These are phyloP conservation scores for Callinectes sapidus DNA, from an alignment of 2,888 invertebrate genomes.

Conservation along the genomic window DNA sequence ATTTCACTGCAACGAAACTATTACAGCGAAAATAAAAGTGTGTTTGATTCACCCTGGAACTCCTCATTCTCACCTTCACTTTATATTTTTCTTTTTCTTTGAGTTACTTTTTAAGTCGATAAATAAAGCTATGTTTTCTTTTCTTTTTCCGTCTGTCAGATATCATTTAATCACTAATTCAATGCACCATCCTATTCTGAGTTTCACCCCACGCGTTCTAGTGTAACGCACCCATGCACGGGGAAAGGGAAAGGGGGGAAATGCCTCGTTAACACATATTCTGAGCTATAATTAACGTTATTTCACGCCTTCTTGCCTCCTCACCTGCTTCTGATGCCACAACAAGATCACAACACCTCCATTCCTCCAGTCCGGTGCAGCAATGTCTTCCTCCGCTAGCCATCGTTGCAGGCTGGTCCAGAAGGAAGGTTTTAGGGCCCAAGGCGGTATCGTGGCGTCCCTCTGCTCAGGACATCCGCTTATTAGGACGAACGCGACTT, in stretches of 20 bases:
- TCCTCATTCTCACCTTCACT: neutral
- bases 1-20: neutral
- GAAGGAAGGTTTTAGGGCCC: neutral
- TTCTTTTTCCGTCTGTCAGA: neutral
- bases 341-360: neutral
- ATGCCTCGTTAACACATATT: neutral
- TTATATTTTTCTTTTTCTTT: too few relatives aligned
- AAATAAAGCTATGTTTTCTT: neutral
- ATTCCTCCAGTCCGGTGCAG: neutral
- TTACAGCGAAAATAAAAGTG: neutral
- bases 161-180: neutral
- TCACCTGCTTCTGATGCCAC: neutral
- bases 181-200: neutral
- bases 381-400: neutral
- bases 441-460: neutral
- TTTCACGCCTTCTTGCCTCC: neutral
- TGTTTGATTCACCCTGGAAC: neutral
- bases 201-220: neutral
- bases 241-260: neutral
- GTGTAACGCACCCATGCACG: neutral
- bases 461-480: conserved; percentile 21
- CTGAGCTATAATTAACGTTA: neutral
- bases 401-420: neutral
- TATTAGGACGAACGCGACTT: conserved; percentile 16
- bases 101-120: neutral